Evolutionary conservation across 2,797 vertebrate genomes (phyloP).

Genomic region (Rhinophrynus dorsalis): DNA sequence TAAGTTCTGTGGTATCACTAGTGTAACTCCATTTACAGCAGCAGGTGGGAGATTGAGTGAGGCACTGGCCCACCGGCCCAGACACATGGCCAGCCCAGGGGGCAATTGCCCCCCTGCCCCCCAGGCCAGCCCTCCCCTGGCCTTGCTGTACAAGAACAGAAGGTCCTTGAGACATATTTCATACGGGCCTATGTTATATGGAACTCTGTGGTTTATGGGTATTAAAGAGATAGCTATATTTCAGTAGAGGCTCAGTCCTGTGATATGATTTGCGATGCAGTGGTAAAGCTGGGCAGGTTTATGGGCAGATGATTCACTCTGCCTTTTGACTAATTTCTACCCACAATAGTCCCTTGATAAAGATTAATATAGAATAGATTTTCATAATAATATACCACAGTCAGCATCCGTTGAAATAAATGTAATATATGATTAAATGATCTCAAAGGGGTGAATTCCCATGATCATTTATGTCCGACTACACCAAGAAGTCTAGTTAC

Average conservation of each 20-base stretch:
- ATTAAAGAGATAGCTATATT: slow-evolving; percentile 29
- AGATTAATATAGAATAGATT: slow-evolving; percentile 27
- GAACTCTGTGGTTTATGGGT: slow-evolving; percentile 16
- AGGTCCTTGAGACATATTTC: slow-evolving; percentile 10
- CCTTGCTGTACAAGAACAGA: neutral
- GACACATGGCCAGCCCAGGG: too few species aligned
- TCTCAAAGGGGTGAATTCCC: too few species aligned
- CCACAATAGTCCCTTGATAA: slow-evolving; percentile 12
- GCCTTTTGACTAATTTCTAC: slow-evolving; percentile 1
- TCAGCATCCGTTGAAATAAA: too few species aligned
- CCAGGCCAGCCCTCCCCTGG: too few species aligned
- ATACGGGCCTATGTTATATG: slow-evolving; percentile 10
- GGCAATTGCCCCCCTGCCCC: too few species aligned
- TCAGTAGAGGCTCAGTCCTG: slow-evolving; percentile 10
- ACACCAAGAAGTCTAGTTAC: too few species aligned
- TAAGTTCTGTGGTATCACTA: too few species aligned
- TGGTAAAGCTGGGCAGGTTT: slow-evolving; percentile 32
- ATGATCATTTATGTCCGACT: too few species aligned
- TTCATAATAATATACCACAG: slow-evolving; percentile 39
- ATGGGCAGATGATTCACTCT: slow-evolving; percentile 8
- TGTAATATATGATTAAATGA: too few species aligned
- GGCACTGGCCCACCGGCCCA: too few species aligned
- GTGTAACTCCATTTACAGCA: too few species aligned
- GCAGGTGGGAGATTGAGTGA: too few species aligned
- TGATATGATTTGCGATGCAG: slow-evolving; percentile 7